Evolutionary conservation across 1,140 invertebrate genomes (phyloP), one percentile per base, ranked within the genome.

Genomic region (Atta texana): DNA sequence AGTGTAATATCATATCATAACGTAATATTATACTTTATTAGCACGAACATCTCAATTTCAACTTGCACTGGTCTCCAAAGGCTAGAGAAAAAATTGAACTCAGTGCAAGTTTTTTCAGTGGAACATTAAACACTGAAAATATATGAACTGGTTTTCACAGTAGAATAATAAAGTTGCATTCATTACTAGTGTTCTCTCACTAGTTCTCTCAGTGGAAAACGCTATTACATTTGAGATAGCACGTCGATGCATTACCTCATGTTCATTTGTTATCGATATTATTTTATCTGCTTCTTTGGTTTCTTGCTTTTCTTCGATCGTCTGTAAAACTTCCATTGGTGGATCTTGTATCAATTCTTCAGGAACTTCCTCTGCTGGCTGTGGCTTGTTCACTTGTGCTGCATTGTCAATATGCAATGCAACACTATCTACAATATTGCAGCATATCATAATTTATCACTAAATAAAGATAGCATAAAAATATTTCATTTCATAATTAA

Each of bases 371-470:
- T 88, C 76, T 31, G 85, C 63, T 21, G 59, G 28, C 51, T 59
- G 57, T 49, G 55, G 8, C 12, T 59, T 31, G n/a, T 69, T 64
- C 8, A 44, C 59, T 76, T 89, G 24, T 8, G 12, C 64, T 31
- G 44, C 21, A 78, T 86, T 87, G 49, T 89, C 66, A 12, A 21
- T 5, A 53, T 85, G 68, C 68, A 90, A 68, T 86, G 39, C 39
- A 44, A 44, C 39, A 44, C 39, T 44, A 44, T 91, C 87, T 92
- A 77, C 3, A 87, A 85, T 14, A 28, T 87, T 76, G 31, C 44
- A 74, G 49, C 18, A 39, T 31, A 77, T 57, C 34, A 78, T 24
- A 34, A 68, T 69, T 69, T 55, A 71, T 31, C 24, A 78, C 6
- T 59, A 4, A 49, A 12, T 10, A 44, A 10, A 44, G 8, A 44